These are phyloP conservation scores for Drosophila erecta DNA, from an alignment of 1,140 invertebrate species.

Conservation along the genomic window DNA sequence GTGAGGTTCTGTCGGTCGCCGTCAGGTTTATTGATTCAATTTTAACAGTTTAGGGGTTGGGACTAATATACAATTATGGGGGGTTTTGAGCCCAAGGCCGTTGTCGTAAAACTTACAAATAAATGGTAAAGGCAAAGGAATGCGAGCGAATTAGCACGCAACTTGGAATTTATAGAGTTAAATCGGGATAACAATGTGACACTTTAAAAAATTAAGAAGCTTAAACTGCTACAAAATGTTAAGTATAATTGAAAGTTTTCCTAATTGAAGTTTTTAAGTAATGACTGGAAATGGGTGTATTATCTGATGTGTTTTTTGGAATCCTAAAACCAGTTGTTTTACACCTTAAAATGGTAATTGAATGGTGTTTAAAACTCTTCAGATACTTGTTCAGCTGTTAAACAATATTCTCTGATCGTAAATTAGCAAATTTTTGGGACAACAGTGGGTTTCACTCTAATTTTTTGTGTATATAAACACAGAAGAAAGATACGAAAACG, in stretches of 20 bases:
- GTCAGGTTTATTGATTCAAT: conserved; percentile 31
- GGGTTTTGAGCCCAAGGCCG: too few species aligned
- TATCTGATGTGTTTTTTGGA: too few species aligned
- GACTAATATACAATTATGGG: conserved; percentile 9
- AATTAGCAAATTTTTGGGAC: background rate
- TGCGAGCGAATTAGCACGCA: background rate
- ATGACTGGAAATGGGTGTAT: too few species aligned
- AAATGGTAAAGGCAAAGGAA: background rate
- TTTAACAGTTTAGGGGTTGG: background rate
- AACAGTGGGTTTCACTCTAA: background rate
- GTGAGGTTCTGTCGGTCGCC: background rate
- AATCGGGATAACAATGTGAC: too few species aligned
- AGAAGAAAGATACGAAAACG: background rate
- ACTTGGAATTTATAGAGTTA: too few species aligned
- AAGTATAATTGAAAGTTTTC: too few species aligned
- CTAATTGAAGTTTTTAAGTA: too few species aligned
- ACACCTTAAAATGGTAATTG: background rate
- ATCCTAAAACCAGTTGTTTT: background rate
- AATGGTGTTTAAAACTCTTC: background rate
- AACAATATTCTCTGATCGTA: background rate
- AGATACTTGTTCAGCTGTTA: background rate
- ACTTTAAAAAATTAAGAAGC: too few species aligned
- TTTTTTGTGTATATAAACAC: too few species aligned
- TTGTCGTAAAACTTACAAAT: background rate
- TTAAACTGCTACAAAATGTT: too few species aligned